A percentile compares a stretch with the other conserved stretches of the same genome.
Evolutionary conservation across 2,888 invertebrate species (phyloP).

Genomic region (Glaucopsyche alexis): DNA sequence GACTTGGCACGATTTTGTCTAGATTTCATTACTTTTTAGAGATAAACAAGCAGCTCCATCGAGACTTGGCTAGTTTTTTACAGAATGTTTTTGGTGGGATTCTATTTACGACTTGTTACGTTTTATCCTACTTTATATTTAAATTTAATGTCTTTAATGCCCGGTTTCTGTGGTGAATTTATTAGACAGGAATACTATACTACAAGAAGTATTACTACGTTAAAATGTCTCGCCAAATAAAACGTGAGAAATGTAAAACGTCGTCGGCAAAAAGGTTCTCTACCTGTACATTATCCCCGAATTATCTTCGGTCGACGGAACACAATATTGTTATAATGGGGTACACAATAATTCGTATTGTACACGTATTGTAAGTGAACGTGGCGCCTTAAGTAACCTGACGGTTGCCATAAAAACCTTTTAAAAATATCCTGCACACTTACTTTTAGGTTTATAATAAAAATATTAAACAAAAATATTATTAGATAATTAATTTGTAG

Average conservation of each 20-base stretch:
- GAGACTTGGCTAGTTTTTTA: too few species aligned
- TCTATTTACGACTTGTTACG: background rate
- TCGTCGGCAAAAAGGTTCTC: slow-evolving; percentile 3
- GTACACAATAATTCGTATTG: slow-evolving; percentile 17
- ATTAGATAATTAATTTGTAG: background rate
- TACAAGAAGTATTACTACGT: background rate
- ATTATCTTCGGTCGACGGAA: slow-evolving; percentile 23
- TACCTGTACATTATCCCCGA: slow-evolving; percentile 15
- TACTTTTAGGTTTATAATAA: background rate
- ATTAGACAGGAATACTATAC: slow-evolving; percentile 2
- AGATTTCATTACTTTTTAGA: too few species aligned
- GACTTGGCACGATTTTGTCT: too few species aligned
- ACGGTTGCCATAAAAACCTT: background rate
- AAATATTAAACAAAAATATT: background rate
- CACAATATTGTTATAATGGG: slow-evolving; percentile 19
- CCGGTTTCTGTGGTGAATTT: background rate
- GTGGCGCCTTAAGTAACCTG: slow-evolving; percentile 15
- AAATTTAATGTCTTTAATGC: slow-evolving; percentile 2
- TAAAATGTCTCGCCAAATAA: slow-evolving; percentile 9
- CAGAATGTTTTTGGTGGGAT: too few species aligned
- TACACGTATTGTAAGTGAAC: slow-evolving; percentile 21
- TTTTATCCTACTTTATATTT: slow-evolving; percentile 17
- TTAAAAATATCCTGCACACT: background rate
- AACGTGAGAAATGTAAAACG: slow-evolving; percentile 10
- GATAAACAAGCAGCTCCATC: too few species aligned